phyloP scores from a whole-genome alignment of 1,140 invertebrate species.

The Aphis gossypii region DNA sequence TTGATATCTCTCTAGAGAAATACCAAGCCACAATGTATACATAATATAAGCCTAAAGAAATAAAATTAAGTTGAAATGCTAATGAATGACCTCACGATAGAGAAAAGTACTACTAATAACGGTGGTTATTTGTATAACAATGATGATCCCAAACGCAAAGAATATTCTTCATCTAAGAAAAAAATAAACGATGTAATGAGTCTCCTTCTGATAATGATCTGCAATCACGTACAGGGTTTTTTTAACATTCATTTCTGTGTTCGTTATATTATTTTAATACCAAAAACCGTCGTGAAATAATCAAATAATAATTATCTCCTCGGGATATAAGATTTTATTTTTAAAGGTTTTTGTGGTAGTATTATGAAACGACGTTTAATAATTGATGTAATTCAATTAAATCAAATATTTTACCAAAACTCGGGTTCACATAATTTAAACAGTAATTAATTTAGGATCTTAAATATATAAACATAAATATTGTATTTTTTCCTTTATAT shows the following conservation, averaged over 20 bases:
- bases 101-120: not conserved
- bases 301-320: not conserved
- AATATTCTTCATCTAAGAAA: not conserved
- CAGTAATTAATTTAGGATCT: not conserved
- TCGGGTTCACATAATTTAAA: not conserved
- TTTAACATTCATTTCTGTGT: not conserved
- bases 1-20: not conserved
- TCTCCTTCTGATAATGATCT: conserved; percentile 5
- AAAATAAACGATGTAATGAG: not conserved
- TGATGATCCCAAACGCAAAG: not conserved
- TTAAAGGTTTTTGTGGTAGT: not conserved
- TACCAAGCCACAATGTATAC: not conserved
- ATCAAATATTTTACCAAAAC: not conserved
- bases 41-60: not conserved
- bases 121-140: not conserved
- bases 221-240: not conserved
- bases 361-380: not conserved
- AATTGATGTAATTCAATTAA: not conserved
- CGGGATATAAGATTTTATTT: not conserved
- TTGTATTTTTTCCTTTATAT: not conserved
- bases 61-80: conserved; percentile 19
- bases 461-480: not conserved
- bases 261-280: no score
- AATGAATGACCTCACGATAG: not conserved
- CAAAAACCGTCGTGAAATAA: not conserved